Evolutionary conservation across 1,140 invertebrate genomes (phyloP), one percentile per base, ranked within the genome.

Genomic region (Hylaeus volcanicus): DNA sequence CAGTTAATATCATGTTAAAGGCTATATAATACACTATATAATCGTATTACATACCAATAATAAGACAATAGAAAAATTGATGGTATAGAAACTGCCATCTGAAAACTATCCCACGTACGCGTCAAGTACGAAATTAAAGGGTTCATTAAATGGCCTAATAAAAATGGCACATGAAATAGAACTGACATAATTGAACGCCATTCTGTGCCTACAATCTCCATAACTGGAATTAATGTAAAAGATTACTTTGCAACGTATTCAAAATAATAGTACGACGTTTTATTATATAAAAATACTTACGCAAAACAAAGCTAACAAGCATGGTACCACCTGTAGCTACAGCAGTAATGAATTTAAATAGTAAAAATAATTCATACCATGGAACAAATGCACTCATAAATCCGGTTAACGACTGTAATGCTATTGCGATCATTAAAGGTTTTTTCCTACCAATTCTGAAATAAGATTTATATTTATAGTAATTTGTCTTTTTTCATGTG

Each of bases 61-160:
- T 96, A 97, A 14, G 95, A 94, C 12, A 98, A 82, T 76, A 97
- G 94, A 8, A 97, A 88, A 9, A 96, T 89, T 0, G 96, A 95
- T 26, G 97, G 96, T 41, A 97, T 88, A 0, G 97, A 96, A 63
- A 97, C 94, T 1, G 95, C 95, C 84, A 97, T 92, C 92, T 97
- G 96, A 66, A 97, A 96, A 72, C 94, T 94, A 3, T 94, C 92
- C 97, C 97, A 98, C 60, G 95, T 94, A 12, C 95, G 93, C 3
- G 96, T 94, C 74, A 95, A 95, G 74, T 93, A 95, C 37, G 95
- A 94, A 61, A 95, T 89, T 15, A 92, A 88, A 4, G 94, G 91
- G 82, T 94, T 93, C 41, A 93, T 83, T 73, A 94, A 89, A 55
- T 94, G 92, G 9, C 95, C 95, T 26, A 95, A 39, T 64, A 93